Percentiles rank a stretch among this genome's conserved stretches.
phyloP scores from a whole-genome alignment of 2,113 vertebrate species.

The Rallus limicola region DNA sequence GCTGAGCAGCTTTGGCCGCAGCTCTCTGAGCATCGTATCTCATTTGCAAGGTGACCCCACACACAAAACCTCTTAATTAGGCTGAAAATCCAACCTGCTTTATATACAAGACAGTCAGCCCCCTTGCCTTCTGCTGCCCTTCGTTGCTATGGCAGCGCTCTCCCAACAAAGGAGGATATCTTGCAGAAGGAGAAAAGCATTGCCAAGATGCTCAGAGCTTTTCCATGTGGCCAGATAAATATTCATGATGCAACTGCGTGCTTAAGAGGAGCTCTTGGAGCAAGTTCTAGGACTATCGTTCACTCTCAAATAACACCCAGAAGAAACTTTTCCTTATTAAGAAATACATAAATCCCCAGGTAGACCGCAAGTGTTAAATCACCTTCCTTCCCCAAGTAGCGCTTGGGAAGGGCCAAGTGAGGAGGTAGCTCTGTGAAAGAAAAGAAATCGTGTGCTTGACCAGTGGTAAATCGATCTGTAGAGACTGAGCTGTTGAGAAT shows the following conservation, averaged over 20 bases:
- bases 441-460: background rate
- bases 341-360: background rate
- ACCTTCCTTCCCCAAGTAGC: background rate
- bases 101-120: slow-evolving; percentile 50
- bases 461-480: background rate
- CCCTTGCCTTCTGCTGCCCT: slow-evolving; percentile 58
- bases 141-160: slow-evolving; percentile 52
- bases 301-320: background rate
- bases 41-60: slow-evolving; percentile 69
- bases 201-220: slow-evolving; percentile 21
- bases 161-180: slow-evolving; percentile 58
- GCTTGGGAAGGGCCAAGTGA: background rate
- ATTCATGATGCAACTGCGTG: slow-evolving; percentile 44
- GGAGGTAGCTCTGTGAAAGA: background rate
- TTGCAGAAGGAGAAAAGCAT: background rate
- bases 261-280: background rate
- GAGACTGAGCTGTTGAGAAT: background rate
- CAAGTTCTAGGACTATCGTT: slow-evolving; percentile 16
- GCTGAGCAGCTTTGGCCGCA: background rate
- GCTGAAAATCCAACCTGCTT: slow-evolving; percentile 46
- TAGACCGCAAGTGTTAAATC: background rate
- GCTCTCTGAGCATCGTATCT: slow-evolving; percentile 51
- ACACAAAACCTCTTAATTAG: slow-evolving; percentile 72
- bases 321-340: background rate
- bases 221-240: slow-evolving; percentile 4